Base-by-base conservation (phyloP, 2,113 vertebrate genomes). In the Oncorhynchus tshawytscha region DNA sequence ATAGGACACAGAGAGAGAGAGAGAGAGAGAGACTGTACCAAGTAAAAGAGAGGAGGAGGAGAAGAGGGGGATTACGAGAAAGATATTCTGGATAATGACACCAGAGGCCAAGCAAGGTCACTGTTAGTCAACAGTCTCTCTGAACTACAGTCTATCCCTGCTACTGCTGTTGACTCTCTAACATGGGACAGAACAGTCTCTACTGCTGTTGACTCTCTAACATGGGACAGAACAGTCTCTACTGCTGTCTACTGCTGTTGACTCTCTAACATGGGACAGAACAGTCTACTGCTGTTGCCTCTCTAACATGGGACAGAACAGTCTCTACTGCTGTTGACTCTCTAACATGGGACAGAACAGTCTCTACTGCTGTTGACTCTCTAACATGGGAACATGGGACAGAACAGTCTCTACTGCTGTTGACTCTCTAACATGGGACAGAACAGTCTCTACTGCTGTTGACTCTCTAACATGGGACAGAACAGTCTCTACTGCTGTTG, bases 91-190 rank as follows among this genome's bases (percentile, higher is more conserved):
- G 67, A 22, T 39, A 39, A 45, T 45, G 67, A 68, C 67, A 68
- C n/a, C 54, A 20, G 15, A 67, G 65, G 65, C 27, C 65, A 67
- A 5, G 24, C 65, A 67, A 67, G 65, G 65, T 67, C 65, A 67
- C 65, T 2, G 65, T 67, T 31, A 31, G 16, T 54, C 51, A 16
- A 54, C 66, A 20, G 31, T 22, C 18, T 67, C 66, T 31, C 16
- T 8, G 59, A 62, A 62, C 59, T 62, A 62, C n/a, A 7, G 59
- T 62, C 54, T 57, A 45, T 57, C 54, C 18, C 4, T 20, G 13
- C 54, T 57, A 57, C 54, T 18, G 51, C 34, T 8, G 34, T 39
- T 39, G 34, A 39, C 59, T 60, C 57, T 60, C 59, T n/a, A 60
- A 60, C 59, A 60, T 5, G 51, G 6, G 20, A 60, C 18, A 22